phyloP scores from a whole-genome alignment of 2,113 vertebrate genomes.

The Herpetotheres cachinnans region DNA sequence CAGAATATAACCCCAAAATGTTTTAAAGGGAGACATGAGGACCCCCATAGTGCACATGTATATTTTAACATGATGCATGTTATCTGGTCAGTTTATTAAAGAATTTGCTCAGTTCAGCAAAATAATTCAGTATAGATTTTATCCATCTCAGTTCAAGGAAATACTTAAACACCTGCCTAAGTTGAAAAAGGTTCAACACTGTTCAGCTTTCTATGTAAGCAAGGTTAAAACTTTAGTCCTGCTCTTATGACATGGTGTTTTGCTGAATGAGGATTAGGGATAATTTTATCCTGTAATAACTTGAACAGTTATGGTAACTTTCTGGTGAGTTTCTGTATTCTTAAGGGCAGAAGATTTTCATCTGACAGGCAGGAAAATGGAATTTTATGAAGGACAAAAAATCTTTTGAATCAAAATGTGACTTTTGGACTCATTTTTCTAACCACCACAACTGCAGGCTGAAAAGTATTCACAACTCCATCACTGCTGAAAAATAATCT shows the following conservation, averaged over 20 bases:
- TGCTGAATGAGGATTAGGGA: not conserved
- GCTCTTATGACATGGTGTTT: not conserved
- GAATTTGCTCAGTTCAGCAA: not conserved
- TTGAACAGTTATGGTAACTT: not conserved
- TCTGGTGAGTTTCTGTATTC: not conserved
- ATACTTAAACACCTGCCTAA: not conserved
- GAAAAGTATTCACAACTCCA: not conserved
- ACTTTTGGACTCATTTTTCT: not conserved
- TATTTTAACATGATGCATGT: not conserved
- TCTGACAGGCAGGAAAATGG: not conserved
- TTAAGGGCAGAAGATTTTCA: not conserved
- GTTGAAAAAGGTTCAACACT: rapidly evolving
- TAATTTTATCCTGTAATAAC: not conserved
- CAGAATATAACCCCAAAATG: not conserved
- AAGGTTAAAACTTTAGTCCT: not conserved
- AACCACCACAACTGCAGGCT: not conserved
- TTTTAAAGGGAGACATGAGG: not conserved
- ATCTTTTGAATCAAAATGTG: not conserved
- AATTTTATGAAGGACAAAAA: not conserved
- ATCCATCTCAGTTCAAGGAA: not conserved
- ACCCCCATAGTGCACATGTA: not conserved
- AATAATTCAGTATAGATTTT: not conserved
- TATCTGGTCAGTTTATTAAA: not conserved
- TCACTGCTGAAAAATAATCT: not conserved
- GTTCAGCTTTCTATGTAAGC: not conserved